These are phyloP conservation scores for Acanthis flammea DNA, from an alignment of 2,797 vertebrate species.

Conservation along the genomic window DNA sequence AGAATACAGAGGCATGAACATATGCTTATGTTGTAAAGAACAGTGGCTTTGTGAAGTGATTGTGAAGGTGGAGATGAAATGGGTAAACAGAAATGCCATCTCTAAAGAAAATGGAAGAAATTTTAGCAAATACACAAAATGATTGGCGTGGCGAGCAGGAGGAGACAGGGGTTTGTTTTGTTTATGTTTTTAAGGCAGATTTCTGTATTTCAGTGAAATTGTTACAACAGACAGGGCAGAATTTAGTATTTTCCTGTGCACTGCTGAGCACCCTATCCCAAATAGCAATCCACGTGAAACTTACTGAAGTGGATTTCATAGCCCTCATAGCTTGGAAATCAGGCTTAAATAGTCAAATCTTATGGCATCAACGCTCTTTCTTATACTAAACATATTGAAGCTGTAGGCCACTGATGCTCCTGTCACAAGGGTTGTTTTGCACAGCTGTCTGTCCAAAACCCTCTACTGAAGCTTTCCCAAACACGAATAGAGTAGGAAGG, in stretches of 20 bases:
- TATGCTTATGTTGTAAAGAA: background rate
- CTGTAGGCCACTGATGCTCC: background rate
- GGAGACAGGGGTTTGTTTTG: background rate
- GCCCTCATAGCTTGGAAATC: background rate
- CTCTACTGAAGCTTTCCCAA: background rate
- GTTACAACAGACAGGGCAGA: background rate
- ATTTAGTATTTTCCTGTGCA: background rate
- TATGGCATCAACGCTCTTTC: background rate
- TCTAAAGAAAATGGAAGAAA: background rate
- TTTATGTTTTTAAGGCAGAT: background rate
- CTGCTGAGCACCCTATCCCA: background rate
- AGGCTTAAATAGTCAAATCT: background rate
- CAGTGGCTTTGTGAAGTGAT: background rate
- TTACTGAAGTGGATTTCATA: background rate
- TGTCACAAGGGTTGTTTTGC: background rate
- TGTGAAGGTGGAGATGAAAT: background rate
- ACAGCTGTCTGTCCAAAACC: background rate
- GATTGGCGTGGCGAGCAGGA: background rate
- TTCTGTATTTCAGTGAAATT: background rate
- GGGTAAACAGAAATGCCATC: background rate
- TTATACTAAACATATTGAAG: background rate
- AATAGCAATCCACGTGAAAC: background rate
- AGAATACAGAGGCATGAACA: accelerated
- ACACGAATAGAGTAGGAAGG: background rate
- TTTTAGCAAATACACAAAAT: background rate